Evolutionary conservation across 2,113 vertebrate genomes (phyloP).

Genomic region (Silurus glanis): DNA sequence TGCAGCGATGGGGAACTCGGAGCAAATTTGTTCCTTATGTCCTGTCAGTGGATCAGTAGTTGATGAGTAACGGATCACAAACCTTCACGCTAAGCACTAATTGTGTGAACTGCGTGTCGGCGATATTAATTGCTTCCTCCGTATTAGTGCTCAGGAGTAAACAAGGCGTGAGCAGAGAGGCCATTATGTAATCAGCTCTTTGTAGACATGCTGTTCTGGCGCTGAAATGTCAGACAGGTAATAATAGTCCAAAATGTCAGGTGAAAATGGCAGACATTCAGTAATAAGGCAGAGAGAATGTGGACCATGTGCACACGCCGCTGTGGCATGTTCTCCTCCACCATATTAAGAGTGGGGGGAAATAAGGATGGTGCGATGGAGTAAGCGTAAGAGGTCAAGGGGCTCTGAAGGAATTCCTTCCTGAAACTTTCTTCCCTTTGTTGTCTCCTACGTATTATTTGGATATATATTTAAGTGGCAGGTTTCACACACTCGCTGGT

Average conservation of each 20-base stretch:
- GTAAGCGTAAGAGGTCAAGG: not conserved
- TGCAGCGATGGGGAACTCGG: not conserved
- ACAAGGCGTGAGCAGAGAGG: constrained; percentile 42
- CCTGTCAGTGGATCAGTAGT: constrained; percentile 21
- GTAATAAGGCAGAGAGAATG: constrained; percentile 44
- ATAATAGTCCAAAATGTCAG: constrained; percentile 66
- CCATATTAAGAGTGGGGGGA: not conserved
- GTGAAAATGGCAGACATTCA: constrained; percentile 61
- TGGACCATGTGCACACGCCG: constrained; percentile 13
- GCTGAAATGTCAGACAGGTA: constrained; percentile 60
- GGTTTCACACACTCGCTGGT: not conserved
- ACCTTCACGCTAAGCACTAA: constrained; percentile 51
- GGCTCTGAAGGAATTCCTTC: not conserved
- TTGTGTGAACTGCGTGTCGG: constrained; percentile 48
- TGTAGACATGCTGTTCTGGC: constrained; percentile 52
- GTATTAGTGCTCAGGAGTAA: constrained; percentile 49
- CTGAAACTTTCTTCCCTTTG: not conserved
- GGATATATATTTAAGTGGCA: constrained; percentile 1
- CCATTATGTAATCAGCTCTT: constrained; percentile 52
- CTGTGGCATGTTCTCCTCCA: constrained; percentile 3
- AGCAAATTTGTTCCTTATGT: not conserved
- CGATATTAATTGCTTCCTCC: constrained; percentile 54
- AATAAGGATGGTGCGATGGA: not conserved
- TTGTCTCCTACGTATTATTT: not conserved
- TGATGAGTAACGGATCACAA: constrained; percentile 36